These are phyloP conservation scores for Anas capensis DNA, from an alignment of 2,797 vertebrate genomes.

Conservation along the genomic window DNA sequence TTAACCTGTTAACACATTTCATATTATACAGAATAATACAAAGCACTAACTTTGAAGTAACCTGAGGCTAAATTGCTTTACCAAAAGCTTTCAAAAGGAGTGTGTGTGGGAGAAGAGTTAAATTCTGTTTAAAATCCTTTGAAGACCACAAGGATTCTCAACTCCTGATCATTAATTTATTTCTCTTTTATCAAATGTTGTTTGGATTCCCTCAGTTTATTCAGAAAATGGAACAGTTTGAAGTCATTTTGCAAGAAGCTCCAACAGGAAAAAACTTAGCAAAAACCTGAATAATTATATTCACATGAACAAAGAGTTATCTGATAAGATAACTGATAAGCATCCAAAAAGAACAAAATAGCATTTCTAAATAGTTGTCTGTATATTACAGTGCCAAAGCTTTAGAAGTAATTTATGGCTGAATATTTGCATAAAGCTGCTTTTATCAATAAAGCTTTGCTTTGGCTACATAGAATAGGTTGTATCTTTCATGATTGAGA, in stretches of 20 bases:
- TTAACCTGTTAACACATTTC: background rate
- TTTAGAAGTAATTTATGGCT: background rate
- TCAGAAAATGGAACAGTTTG: slow-evolving; percentile 39
- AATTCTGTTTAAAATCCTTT: background rate
- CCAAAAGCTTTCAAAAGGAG: background rate
- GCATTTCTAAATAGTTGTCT: slow-evolving; percentile 30
- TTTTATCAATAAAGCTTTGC: background rate
- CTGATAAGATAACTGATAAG: slow-evolving; percentile 49
- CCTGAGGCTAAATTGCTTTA: background rate
- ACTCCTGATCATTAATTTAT: background rate
- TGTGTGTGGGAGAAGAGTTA: background rate
- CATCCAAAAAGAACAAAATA: slow-evolving; percentile 29
- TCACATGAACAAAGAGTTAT: slow-evolving; percentile 47
- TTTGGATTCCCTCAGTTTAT: slow-evolving; percentile 26
- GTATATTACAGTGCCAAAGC: background rate
- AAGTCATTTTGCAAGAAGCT: slow-evolving; percentile 7
- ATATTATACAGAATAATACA: background rate
- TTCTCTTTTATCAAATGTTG: background rate
- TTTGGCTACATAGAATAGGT: background rate
- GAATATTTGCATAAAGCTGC: background rate
- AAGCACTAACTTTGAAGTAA: background rate
- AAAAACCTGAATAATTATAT: slow-evolving; percentile 61
- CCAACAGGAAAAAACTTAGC: slow-evolving; percentile 44
- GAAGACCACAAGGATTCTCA: slow-evolving; percentile 6
- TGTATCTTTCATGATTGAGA: background rate